A percentile compares a stretch with the other conserved stretches of the same genome.
These are phyloP conservation scores for Nanorana parkeri DNA, from an alignment of 2,113 vertebrate genomes.

Conservation along the genomic window DNA sequence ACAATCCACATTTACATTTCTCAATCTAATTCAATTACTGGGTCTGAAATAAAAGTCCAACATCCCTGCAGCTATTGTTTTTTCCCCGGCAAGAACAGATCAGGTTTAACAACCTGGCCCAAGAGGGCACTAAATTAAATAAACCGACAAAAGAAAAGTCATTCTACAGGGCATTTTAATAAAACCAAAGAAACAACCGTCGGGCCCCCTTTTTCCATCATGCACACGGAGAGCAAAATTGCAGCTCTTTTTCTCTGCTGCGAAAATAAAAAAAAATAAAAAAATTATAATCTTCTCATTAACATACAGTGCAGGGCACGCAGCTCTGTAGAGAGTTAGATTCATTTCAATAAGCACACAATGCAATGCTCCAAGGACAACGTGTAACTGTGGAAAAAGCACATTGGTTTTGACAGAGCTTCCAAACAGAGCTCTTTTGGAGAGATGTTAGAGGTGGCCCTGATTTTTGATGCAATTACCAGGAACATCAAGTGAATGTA, in stretches of 20 bases:
- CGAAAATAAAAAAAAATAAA: slow-evolving; percentile 3
- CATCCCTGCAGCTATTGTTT: slow-evolving; percentile 30
- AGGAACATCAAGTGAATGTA: not conserved
- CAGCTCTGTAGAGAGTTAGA: slow-evolving; percentile 4
- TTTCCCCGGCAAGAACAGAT: slow-evolving; percentile 39
- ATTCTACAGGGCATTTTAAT: slow-evolving; percentile 46
- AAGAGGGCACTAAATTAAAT: slow-evolving; percentile 52
- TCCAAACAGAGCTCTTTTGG: slow-evolving; percentile 6
- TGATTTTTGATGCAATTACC: slow-evolving; percentile 45
- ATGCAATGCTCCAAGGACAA: slow-evolving; percentile 28
- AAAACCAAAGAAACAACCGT: slow-evolving; percentile 14
- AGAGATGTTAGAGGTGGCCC: slow-evolving; percentile 1
- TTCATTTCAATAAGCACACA: slow-evolving; percentile 30
- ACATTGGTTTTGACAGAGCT: slow-evolving; percentile 17
- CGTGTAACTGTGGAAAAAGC: slow-evolving; percentile 3
- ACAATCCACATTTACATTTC: slow-evolving; percentile 47
- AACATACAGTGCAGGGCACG: slow-evolving; percentile 15
- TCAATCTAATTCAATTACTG: slow-evolving; percentile 56
- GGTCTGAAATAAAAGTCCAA: slow-evolving; percentile 33
- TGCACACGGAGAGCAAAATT: not conserved
- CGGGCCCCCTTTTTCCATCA: not conserved
- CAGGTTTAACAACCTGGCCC: slow-evolving; percentile 50
- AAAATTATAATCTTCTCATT: not conserved
- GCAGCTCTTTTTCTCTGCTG: not conserved
- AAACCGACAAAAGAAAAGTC: slow-evolving; percentile 46